phyloP scores from a whole-genome alignment of 2,113 vertebrate genomes.

The Lagopus leucura region DNA sequence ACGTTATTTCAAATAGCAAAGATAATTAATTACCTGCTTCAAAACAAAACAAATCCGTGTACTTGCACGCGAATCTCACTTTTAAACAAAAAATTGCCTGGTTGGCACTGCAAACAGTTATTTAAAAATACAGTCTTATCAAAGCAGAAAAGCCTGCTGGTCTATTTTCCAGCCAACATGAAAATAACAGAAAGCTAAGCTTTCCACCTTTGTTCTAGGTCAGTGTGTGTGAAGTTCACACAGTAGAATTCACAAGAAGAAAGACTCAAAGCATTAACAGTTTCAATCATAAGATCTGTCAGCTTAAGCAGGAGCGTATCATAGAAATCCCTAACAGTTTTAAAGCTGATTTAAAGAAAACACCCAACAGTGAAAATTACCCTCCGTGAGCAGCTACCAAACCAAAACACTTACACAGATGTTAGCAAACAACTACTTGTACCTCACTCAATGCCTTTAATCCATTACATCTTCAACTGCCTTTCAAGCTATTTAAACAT shows the following conservation, averaged over 20 bases:
- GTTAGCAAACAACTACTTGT: neutral
- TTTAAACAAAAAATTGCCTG: slow-evolving; percentile 33
- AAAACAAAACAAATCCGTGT: neutral
- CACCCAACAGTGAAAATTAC: neutral
- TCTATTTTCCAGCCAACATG: neutral
- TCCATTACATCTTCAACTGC: neutral
- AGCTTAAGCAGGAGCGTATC: neutral
- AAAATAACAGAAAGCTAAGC: slow-evolving; percentile 26
- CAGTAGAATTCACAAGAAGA: slow-evolving; percentile 27
- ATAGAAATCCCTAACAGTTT: neutral
- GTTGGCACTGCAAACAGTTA: slow-evolving; percentile 48
- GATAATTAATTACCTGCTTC: neutral
- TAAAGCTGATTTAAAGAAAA: neutral
- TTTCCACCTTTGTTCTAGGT: slow-evolving; percentile 43
- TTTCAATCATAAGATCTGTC: neutral
- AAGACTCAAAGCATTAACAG: slow-evolving; percentile 1
- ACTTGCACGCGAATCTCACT: neutral
- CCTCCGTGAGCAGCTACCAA: neutral
- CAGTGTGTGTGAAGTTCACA: slow-evolving; percentile 46
- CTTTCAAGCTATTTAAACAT: neutral
- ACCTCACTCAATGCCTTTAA: neutral
- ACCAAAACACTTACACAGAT: neutral
- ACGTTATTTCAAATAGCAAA: slow-evolving; percentile 15
- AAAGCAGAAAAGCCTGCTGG: neutral
- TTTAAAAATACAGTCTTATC: slow-evolving; percentile 25